Evolutionary conservation across 2,797 vertebrate species (phyloP).

Genomic region (Aphelocoma californica): DNA sequence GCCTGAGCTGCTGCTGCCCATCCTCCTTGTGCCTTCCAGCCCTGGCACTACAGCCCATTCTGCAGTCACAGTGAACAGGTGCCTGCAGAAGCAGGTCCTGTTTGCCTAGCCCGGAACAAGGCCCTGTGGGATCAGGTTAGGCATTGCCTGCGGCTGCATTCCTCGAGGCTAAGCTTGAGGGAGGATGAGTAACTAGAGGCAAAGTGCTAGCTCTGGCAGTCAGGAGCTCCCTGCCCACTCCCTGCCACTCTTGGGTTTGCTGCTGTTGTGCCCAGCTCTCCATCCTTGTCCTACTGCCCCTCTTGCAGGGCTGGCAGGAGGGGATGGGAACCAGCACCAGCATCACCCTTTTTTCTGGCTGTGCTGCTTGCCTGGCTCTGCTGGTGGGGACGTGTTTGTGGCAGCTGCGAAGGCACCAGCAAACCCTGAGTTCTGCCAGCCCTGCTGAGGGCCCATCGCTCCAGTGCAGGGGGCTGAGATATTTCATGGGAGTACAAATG

Average conservation of each 20-base stretch:
- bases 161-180: not conserved
- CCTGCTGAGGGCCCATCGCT: not conserved
- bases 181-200: not conserved
- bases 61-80: not conserved
- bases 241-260: not conserved
- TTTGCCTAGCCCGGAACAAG: not conserved
- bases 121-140: not conserved
- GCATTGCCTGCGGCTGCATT: not conserved
- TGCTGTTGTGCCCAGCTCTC: accelerated
- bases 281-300: not conserved
- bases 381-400: accelerated
- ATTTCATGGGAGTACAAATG: accelerated
- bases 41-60: accelerated
- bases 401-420: not conserved
- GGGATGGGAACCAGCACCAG: not conserved
- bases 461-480: not conserved
- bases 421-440: not conserved
- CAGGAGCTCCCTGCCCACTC: not conserved
- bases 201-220: not conserved
- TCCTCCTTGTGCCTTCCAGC: not conserved
- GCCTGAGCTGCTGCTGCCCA: not conserved
- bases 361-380: not conserved
- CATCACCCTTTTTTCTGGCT: accelerated
- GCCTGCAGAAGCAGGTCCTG: not conserved
- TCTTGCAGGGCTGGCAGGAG: not conserved